These are phyloP conservation scores for human DNA, from an alignment of 2,113 vertebrate species.

Conservation along the genomic window DNA sequence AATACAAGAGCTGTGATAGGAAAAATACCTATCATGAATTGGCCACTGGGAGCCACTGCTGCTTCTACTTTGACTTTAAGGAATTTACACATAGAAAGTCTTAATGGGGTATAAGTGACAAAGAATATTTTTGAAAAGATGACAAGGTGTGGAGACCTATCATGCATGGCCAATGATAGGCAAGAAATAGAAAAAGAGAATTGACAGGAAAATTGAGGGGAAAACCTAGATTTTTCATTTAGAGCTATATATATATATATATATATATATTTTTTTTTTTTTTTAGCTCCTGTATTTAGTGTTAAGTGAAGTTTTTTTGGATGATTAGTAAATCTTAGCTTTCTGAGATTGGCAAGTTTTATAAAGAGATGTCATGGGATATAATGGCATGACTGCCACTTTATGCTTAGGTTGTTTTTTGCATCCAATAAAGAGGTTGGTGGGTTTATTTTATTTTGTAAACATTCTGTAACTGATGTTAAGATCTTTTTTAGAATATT, in stretches of 20 bases:
- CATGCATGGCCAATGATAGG: background rate
- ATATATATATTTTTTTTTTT: background rate
- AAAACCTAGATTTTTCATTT: background rate
- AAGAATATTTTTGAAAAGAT: slow-evolving; percentile 28
- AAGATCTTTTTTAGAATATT: background rate
- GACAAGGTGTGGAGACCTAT: background rate
- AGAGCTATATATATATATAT: background rate
- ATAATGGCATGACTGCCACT: background rate
- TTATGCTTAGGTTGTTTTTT: background rate
- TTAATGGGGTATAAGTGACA: background rate
- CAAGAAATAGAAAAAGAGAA: background rate
- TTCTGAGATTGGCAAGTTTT: background rate
- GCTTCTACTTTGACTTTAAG: slow-evolving; percentile 52
- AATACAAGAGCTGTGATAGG: background rate
- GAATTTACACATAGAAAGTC: slow-evolving; percentile 14
- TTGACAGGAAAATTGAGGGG: slow-evolving; percentile 21
- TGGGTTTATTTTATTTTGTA: background rate
- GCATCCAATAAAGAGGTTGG: background rate
- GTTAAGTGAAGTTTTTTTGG: background rate
- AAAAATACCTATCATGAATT: slow-evolving; percentile 9
- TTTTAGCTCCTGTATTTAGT: background rate
- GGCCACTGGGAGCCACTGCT: slow-evolving; percentile 66
- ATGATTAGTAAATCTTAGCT: background rate
- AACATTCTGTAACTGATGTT: background rate
- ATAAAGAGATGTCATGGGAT: background rate